phyloP scores from a whole-genome alignment of 2,888 invertebrate genomes.

The Oconnorella tubifera region DNA sequence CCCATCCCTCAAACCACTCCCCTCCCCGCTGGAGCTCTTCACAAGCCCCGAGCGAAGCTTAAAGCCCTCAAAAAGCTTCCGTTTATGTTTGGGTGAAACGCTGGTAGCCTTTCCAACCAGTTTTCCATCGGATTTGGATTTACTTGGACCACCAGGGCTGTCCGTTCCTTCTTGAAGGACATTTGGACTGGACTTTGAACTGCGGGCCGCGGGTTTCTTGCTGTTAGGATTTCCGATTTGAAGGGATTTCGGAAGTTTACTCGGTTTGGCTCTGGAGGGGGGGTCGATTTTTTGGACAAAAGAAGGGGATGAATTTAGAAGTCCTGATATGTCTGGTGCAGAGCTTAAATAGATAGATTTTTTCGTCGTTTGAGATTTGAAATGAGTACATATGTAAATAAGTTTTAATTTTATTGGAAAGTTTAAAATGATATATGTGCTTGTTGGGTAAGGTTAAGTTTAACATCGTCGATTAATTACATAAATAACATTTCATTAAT shows the following conservation, averaged over 20 bases:
- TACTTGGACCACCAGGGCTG: not conserved
- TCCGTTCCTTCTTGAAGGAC: not conserved
- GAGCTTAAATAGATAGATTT: no score
- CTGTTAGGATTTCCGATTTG: no score
- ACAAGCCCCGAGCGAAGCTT: slow-evolving; percentile 45
- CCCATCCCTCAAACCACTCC: no score
- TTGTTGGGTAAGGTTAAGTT: no score
- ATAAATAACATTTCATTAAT: no score
- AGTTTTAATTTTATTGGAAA: no score
- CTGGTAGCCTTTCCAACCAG: no score
- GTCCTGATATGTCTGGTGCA: not conserved
- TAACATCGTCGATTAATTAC: no score
- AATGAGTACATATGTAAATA: no score
- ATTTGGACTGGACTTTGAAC: not conserved
- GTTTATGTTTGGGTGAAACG: slow-evolving; percentile 57
- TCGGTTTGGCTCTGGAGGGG: slow-evolving; percentile 5
- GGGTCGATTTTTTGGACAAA: not conserved
- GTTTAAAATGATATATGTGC: no score
- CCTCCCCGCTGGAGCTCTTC: not conserved
- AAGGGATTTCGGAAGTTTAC: slow-evolving; percentile 3
- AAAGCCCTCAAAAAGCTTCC: slow-evolving; percentile 64
- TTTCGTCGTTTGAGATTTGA: no score
- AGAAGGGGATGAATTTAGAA: not conserved
- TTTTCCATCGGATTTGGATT: not conserved
- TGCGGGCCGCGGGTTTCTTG: no score